Evolutionary conservation across 2,888 invertebrate genomes (phyloP).

Genomic region (Anaspis maculata): DNA sequence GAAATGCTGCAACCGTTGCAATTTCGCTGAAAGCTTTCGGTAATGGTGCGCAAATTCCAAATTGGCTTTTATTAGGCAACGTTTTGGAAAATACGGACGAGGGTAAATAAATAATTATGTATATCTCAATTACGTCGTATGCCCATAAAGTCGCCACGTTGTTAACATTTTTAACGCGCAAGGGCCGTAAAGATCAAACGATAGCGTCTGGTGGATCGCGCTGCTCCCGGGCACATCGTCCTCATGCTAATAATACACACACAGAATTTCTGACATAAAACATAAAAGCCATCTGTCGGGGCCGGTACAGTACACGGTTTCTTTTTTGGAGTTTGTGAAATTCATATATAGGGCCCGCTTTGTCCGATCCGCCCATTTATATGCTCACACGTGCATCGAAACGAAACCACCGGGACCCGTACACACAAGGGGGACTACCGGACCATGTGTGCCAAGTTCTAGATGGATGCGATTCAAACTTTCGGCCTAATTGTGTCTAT

Average conservation of each 20-base stretch:
- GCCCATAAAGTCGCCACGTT: conserved; percentile 12
- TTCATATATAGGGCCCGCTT: conserved; percentile 16
- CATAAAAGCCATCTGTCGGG: conserved; percentile 15
- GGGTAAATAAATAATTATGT: no score
- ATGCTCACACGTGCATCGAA: conserved; percentile 17
- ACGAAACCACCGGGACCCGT: no score
- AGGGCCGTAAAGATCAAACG: conserved; percentile 14
- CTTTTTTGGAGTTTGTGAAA: conserved; percentile 12
- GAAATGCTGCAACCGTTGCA: no score
- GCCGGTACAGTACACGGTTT: no score
- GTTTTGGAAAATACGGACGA: no score
- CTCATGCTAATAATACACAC: conserved; percentile 14
- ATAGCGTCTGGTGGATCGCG: conserved; percentile 10
- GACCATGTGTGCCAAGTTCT: conserved; percentile 10
- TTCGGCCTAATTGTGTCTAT: conserved; percentile 26
- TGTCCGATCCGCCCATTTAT: conserved; percentile 18
- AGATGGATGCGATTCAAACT: no score
- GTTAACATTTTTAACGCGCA: conserved; percentile 13
- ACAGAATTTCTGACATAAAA: conserved; percentile 14
- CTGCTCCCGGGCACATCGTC: conserved; percentile 9
- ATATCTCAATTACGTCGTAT: no score
- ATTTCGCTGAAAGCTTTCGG: no score
- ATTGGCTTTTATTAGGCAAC: no score
- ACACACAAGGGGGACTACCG: conserved; percentile 5
- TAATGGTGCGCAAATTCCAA: no score